phyloP scores from a whole-genome alignment of 2,797 vertebrate species.

The Dromococcyx pavoninus region DNA sequence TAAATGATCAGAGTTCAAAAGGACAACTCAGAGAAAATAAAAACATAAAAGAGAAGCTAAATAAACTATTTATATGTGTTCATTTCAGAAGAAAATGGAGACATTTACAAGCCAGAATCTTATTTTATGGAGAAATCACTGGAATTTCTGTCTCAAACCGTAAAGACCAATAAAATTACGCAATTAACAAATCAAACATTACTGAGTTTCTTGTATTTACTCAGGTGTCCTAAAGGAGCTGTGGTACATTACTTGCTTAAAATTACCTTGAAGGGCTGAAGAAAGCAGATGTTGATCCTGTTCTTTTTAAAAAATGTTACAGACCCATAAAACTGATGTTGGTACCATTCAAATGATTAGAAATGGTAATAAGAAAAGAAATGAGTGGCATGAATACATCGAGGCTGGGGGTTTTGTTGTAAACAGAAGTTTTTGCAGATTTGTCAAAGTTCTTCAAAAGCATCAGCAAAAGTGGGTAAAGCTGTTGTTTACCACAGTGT shows the following conservation, averaged over 20 bases:
- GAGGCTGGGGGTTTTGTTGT: neutral
- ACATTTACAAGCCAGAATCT: neutral
- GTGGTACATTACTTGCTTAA: neutral
- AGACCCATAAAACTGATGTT: neutral
- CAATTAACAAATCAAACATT: neutral
- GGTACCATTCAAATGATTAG: neutral
- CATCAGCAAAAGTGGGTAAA: neutral
- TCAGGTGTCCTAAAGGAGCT: neutral
- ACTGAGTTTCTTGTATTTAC: neutral
- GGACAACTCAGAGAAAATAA: neutral
- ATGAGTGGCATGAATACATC: neutral
- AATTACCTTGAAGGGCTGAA: neutral
- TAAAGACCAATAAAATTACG: neutral
- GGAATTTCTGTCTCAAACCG: neutral
- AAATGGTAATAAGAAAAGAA: neutral
- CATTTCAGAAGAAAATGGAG: neutral
- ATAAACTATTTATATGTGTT: neutral
- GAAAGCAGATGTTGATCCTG: neutral
- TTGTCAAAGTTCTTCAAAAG: neutral
- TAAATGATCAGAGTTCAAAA: neutral
- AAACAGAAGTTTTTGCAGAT: neutral
- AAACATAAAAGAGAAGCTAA: neutral
- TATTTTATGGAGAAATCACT: neutral
- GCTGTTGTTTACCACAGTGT: neutral
- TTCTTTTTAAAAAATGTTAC: neutral